Evolutionary conservation across 2,797 vertebrate species (phyloP), one percentile per base, ranked within the genome.

Genomic region (Chromis chromis): DNA sequence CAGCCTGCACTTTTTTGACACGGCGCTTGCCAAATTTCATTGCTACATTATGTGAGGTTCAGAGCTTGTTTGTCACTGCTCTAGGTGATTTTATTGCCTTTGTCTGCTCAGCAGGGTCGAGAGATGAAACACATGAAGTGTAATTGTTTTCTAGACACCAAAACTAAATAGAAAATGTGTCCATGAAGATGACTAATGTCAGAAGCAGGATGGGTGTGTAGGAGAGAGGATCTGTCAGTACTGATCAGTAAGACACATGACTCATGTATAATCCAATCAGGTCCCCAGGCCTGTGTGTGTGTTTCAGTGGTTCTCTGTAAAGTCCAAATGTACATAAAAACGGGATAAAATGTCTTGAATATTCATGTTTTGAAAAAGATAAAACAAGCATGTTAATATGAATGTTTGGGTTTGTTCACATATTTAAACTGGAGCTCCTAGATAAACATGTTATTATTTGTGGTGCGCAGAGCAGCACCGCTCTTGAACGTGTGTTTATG

Each of bases 211-310:
- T 28, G 25, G 7, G 21, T 21, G 58, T 33, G 42, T 52, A 54
- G 68, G 40, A 64, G 53, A 70, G 66, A 74, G 27, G 36, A 66
- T 54, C 31, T 55, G 44, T 72, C 46, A 44, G 42, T 0, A 4
- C 44, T 55, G 48, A 80, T 66, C 50, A 70, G 39, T 16, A 39
- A 53, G 11, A 63, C n/a, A 19, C 44, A 58, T 68, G 67, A 3
- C 48, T 57, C 27, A 48, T 49, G 21, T 46, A 16, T 69, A 65
- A 77, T 71, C 59, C 49, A 68, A 50, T 31, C 31, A 62, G 58
- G 25, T 74, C 64, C 52, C 13, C 22, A 12, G 61, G 40, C 7
- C 16, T 59, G 19, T 46, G 56, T 78, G 54, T 50, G 49, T 28
- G 9, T 50, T 31, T 53, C 5, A 17, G 53, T 36, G 58, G 40